These are phyloP conservation scores for Tyrophagus putrescentiae DNA, from an alignment of 1,140 invertebrate species.

Conservation along the genomic window DNA sequence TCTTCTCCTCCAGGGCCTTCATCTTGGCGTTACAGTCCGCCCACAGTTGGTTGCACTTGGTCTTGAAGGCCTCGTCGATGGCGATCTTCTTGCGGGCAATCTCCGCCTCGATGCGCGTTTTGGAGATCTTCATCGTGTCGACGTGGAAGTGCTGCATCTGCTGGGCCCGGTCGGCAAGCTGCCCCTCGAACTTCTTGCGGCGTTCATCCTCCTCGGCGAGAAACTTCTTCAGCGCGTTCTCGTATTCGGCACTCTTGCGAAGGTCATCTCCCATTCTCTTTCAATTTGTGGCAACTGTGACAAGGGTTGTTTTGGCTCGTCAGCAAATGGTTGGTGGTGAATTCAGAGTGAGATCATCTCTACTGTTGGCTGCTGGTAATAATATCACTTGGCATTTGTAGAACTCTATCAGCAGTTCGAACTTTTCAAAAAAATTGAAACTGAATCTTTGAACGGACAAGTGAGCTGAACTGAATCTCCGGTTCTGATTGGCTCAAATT, in stretches of 20 bases:
- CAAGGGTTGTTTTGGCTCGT: no score
- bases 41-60: not conserved
- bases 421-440: no score
- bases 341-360: no score
- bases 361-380: no score
- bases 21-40: not conserved
- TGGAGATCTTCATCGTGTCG: not conserved
- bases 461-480: no score
- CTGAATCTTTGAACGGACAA: no score
- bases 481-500: no score
- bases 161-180: not conserved
- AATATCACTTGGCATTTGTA: no score
- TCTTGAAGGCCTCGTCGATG: not conserved
- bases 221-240: not conserved
- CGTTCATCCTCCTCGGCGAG: slow-evolving; percentile 1
- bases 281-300: no score
- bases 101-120: not conserved
- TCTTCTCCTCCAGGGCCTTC: not conserved
- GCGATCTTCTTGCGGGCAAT: not conserved
- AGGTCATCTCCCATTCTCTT: not conserved
- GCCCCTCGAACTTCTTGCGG: not conserved
- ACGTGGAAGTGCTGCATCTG: not conserved
- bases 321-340: no score
- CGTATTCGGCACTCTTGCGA: not conserved
- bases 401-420: no score